These are phyloP conservation scores for Leptarthrus brevirostris DNA, from an alignment of 2,888 invertebrate genomes.

Conservation along the genomic window DNA sequence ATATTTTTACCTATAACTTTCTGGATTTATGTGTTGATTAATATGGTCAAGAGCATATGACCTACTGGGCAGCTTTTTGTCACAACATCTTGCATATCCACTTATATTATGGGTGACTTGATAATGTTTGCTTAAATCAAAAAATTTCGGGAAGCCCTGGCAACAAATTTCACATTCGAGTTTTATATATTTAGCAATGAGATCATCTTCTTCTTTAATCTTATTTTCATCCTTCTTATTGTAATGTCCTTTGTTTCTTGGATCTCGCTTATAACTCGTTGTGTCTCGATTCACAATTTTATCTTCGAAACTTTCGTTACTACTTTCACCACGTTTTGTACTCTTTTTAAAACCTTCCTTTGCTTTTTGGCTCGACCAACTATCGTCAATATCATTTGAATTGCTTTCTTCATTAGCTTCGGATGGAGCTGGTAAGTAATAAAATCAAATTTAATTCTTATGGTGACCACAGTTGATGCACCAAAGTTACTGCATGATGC, in stretches of 20 bases:
- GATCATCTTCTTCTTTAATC: conserved; percentile 34
- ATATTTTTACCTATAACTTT: conserved; percentile 45
- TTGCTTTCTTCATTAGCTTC: conserved; percentile 1
- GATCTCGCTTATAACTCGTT: conserved; percentile 5
- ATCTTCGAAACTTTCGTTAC: background rate
- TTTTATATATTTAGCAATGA: conserved; percentile 47
- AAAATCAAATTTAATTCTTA: background rate
- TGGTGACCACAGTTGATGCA: no score
- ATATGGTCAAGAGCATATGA: conserved; percentile 48
- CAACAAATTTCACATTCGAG: conserved; percentile 45
- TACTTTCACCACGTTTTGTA: background rate
- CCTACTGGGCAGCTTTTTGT: conserved; percentile 47
- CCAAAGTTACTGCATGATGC: no score
- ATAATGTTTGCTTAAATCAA: conserved; percentile 46
- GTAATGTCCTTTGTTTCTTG: conserved; percentile 1
- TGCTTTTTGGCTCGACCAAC: background rate
- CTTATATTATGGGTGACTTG: conserved; percentile 42
- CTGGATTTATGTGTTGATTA: conserved; percentile 51
- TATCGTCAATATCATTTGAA: conserved; percentile 8
- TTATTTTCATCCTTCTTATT: conserved; percentile 7
- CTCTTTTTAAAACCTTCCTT: background rate
- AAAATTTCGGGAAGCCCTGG: conserved; percentile 19
- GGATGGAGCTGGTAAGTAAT: background rate
- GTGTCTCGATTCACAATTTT: background rate
- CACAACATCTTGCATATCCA: conserved; percentile 50